These are phyloP conservation scores for Micrastur ruficollis DNA, from an alignment of 2,797 vertebrate genomes.

Conservation along the genomic window DNA sequence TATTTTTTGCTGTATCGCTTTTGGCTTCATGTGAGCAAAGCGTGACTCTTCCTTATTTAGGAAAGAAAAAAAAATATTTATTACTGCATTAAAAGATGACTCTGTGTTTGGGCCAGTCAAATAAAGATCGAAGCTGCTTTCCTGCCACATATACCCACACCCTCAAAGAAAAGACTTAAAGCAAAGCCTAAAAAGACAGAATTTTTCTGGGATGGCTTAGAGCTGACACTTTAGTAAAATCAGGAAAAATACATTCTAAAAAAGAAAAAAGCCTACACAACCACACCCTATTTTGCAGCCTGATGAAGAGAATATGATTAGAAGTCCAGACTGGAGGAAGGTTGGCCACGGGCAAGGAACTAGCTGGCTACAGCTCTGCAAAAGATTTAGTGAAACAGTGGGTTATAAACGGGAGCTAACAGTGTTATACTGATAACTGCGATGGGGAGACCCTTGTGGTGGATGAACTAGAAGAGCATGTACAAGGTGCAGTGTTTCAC, in stretches of 20 bases:
- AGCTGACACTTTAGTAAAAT: neutral
- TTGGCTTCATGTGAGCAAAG: neutral
- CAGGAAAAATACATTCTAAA: neutral
- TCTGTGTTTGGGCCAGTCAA: neutral
- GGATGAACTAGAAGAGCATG: neutral
- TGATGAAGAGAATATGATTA: neutral
- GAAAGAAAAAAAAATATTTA: neutral
- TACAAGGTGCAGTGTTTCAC: neutral
- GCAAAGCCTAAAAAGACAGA: neutral
- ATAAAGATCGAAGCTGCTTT: neutral
- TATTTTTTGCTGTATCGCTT: neutral
- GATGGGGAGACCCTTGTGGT: neutral
- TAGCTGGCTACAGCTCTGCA: neutral
- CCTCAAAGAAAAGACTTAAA: neutral
- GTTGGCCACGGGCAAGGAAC: neutral
- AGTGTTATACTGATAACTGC: rapidly evolving
- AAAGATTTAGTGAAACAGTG: neutral
- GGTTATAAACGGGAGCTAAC: neutral
- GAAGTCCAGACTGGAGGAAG: neutral
- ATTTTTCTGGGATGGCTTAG: neutral
- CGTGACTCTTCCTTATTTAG: neutral
- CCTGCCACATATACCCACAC: neutral
- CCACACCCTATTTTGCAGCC: neutral
- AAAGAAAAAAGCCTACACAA: rapidly evolving
- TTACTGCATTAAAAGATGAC: neutral